Evolutionary conservation across 1,140 invertebrate species (phyloP), one percentile per base, ranked within the genome.

Genomic region (Drosophila nannoptera): DNA sequence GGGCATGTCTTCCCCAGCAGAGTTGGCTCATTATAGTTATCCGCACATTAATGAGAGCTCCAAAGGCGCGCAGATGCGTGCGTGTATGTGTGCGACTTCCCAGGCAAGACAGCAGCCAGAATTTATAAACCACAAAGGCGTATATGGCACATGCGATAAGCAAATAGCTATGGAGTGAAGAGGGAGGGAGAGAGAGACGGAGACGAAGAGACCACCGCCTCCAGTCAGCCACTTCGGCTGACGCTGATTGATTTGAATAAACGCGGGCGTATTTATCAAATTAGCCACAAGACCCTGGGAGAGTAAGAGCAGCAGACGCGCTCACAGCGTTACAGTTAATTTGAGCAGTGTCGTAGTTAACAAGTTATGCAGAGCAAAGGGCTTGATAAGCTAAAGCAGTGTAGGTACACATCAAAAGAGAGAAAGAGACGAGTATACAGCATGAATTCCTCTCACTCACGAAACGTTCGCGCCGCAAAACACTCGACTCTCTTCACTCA

Each of bases 191-290:
- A 31, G 35, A 4, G 50, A 52, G 48, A 42, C n/a, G n/a, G 36
- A 42, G 35, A 4, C 54, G 35, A 16, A 66, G 61, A 67, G 69
- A 40, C 42, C 46, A n/a, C 31, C 5, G 43, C 8, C 32, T 22
- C 43, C 11, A 6, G 31, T 14, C 33, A 31, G 35, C 43, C 49
- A 52, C 64, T 67, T 48, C 67, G 53, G 50, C 74, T 81, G 81
- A 86, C 81, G 82, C 81, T 86, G 81, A 86, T 86, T 86, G 81
- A 86, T 86, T 86, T 86, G 81, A 86, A 86, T 86, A 86, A 86
- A 86, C 74, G 81, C 81, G 81, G 60, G 74, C 81, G 77, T 86
- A 86, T 86, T 86, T 86, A 86, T 86, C 81, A 86, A 86, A 86
- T 86, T 86, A 86, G 74, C 81, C 81, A 67, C 81, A 86, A 77